These are phyloP conservation scores for Fregetta grallaria DNA, from an alignment of 2,113 vertebrate genomes.

Conservation along the genomic window DNA sequence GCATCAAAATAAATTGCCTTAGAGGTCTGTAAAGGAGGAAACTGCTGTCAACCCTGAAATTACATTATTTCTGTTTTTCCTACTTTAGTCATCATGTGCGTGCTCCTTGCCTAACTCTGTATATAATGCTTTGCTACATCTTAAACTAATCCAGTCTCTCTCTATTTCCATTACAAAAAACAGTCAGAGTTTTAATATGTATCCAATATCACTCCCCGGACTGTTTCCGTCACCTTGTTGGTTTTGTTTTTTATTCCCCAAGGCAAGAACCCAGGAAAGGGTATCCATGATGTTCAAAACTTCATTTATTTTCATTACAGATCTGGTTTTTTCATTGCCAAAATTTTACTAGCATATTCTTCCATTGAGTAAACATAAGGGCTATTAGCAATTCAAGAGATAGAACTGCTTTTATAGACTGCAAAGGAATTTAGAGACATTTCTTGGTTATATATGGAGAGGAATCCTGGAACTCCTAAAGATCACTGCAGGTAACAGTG, in stretches of 20 bases:
- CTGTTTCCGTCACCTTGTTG: background rate
- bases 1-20: background rate
- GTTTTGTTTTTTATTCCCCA: background rate
- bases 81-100: background rate
- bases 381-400: background rate
- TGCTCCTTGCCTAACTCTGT: too few relatives aligned
- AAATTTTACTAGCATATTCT: background rate
- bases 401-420: background rate
- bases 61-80: background rate
- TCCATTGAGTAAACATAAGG: background rate
- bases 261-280: background rate
- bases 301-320: background rate
- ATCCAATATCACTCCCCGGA: background rate
- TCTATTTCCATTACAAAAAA: background rate
- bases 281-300: background rate
- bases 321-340: background rate
- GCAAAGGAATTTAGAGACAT: background rate
- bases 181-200: background rate
- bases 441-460: background rate
- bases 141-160: background rate
- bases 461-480: background rate
- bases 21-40: background rate
- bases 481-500: fast-evolving
- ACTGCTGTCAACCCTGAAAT: background rate
- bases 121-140: background rate